Percentiles rank a stretch among this genome's conserved stretches.
Conservation (phyloP, 2,888 invertebrate genomes). For the Meiosimyza decipiens region DNA sequence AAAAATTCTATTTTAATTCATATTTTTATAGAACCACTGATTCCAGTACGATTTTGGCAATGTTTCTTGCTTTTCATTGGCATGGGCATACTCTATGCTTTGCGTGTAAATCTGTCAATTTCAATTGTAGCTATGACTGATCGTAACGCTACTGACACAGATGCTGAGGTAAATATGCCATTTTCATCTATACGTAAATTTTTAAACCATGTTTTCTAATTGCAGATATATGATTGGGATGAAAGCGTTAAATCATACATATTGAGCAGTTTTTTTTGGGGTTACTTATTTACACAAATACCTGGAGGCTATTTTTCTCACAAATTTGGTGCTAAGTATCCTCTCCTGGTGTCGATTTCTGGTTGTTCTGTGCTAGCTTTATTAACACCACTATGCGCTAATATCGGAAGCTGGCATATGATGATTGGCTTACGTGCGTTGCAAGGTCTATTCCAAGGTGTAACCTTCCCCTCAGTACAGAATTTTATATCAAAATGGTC, state of each 20-base stretch:
- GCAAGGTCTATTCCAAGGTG: slow-evolving; percentile 81
- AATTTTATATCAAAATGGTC: slow-evolving; percentile 82
- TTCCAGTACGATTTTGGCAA: slow-evolving; percentile 71
- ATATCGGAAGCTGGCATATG: slow-evolving; percentile 71
- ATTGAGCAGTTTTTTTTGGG: slow-evolving; percentile 77
- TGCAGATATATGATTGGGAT: slow-evolving; percentile 73
- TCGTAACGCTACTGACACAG: slow-evolving; percentile 54
- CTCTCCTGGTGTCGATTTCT: slow-evolving; percentile 70
- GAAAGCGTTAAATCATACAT: slow-evolving; percentile 70
- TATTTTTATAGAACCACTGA: too few relatives aligned
- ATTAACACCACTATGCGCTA: slow-evolving; percentile 75
- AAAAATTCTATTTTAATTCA: too few relatives aligned
- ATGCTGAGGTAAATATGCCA: slow-evolving; percentile 53
- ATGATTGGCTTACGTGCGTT: slow-evolving; percentile 75
- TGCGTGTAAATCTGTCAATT: slow-evolving; percentile 77
- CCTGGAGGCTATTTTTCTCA: slow-evolving; percentile 78
- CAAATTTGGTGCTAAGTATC: slow-evolving; percentile 74
- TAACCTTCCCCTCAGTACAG: slow-evolving; percentile 78
- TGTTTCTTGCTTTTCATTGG: slow-evolving; percentile 72
- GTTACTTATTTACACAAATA: slow-evolving; percentile 73
- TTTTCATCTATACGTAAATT: slow-evolving; percentile 13
- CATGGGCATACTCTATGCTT: slow-evolving; percentile 72
- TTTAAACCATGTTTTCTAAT: slow-evolving; percentile 22
- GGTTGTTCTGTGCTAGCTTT: slow-evolving; percentile 75
- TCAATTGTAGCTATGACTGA: slow-evolving; percentile 80